Percentiles rank a stretch among this genome's conserved stretches.
Evolutionary conservation across 2,888 invertebrate species (phyloP).

Genomic region (Petrolisthes manimaculis): DNA sequence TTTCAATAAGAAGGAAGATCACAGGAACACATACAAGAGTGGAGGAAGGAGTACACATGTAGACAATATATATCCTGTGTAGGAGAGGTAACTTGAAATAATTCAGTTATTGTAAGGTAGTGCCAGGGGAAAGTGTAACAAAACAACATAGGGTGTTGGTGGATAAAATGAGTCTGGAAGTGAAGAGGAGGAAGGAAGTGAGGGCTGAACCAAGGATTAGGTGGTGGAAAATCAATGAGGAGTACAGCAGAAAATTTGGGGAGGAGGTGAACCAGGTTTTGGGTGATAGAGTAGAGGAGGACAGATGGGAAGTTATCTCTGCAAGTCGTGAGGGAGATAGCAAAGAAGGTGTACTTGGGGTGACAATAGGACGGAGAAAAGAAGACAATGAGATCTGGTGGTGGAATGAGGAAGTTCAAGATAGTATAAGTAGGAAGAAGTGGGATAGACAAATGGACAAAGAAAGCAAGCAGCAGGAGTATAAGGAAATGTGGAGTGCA

Average conservation of each 20-base stretch:
- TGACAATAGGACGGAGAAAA: conserved; percentile 4
- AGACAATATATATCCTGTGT: conserved; percentile 29
- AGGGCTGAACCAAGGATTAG: conserved; percentile 17
- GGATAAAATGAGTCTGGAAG: conserved; percentile 9
- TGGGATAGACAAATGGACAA: conserved; percentile 18
- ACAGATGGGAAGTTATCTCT: neutral
- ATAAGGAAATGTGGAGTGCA: conserved; percentile 8
- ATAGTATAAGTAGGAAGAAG: conserved; percentile 1
- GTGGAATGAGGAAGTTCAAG: conserved; percentile 22
- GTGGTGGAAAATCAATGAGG: conserved; percentile 25
- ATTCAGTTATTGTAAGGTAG: conserved; percentile 19
- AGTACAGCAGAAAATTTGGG: neutral
- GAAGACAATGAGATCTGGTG: conserved; percentile 17
- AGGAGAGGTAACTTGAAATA: conserved; percentile 30
- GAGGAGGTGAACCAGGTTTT: neutral
- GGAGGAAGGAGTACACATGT: conserved; percentile 11
- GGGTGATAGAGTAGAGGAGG: neutral
- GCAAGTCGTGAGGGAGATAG: conserved; percentile 21
- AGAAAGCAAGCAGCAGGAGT: conserved; percentile 17
- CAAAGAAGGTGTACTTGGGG: conserved; percentile 13
- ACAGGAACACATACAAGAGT: conserved; percentile 26
- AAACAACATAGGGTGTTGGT: conserved; percentile 19
- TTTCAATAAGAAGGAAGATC: conserved; percentile 31
- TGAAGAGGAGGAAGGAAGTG: neutral
- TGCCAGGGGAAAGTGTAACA: conserved; percentile 22